Base-by-base conservation (phyloP, 2,113 vertebrate species). In the Leucoraja erinaceus region DNA sequence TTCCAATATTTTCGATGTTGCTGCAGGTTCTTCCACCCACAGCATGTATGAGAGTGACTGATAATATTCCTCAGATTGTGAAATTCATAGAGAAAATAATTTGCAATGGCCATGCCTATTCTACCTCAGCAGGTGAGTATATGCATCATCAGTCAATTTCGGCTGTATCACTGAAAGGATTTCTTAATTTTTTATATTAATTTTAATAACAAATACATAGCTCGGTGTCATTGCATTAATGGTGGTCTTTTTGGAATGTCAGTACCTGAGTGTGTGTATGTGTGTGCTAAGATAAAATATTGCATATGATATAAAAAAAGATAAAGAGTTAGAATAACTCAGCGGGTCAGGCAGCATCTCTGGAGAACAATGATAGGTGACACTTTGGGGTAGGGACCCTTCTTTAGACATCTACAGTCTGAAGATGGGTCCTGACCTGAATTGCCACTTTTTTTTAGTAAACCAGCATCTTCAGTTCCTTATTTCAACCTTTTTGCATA, bases 21-120 rank as follows among this genome's bases (percentile, higher is more conserved):
- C 59, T 94, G 22, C 0, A 97, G 99, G 98, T 99, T 25, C 96
- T 97, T 92, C 98, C 98, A 56, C 98, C 99, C 20, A 97, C 95
- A 0, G 96, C 96, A 5, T 99, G 98, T 94, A 93, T 99, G 90
- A 95, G 98, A 94, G 99, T 99, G 70, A 99, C 99, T 0, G 99
- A 99, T 91, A 97, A 98, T 18, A 97, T 99, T 93, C 97, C 97
- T 90, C 97, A 96, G 78, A 99, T 99, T 0, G 93, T 99, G 33
- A 93, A 95, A 4, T 99, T 99, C 86, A 97, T 99, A 68, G 93
- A 98, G 90, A 94, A 95, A 72, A 97, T 99, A 76, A 95, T 99
- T 90, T 94, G 93, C 5, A 97, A 94, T 0, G 97, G 98, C 77
- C 96, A 99, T 9, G 98, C 98, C 0, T 99, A 99, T 0, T 56